Base-by-base conservation (phyloP, 35 echinoderm and acorn worm species). In the Eucidaris tribuloides region DNA sequence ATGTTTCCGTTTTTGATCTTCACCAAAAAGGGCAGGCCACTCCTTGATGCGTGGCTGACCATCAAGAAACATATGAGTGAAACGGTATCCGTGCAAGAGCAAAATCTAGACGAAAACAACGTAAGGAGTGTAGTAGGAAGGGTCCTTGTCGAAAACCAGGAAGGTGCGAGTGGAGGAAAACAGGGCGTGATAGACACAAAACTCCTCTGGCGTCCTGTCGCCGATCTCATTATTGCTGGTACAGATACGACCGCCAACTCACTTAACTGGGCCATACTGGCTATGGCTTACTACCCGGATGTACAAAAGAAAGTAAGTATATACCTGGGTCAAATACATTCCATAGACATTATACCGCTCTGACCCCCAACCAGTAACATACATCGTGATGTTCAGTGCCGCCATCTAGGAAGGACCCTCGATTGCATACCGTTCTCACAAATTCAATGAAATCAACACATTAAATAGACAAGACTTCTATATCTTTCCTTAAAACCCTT, bases 201-300 rank as follows among this genome's bases (percentile, higher is more conserved):
- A 13, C 33, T 40, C 23, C 18, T 70, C 38, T 48, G 42, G 62
- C 22, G 82, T 13, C 15, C 43, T 11, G 44, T 84, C 0, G 65
- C 24, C 33, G 82, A 84, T 34, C 40, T 84, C 22, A 68, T 84
- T 30, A 3, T 84, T 42, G 82, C 61, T 1, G 82, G 82, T 1
- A 46, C 82, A 11, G 82, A 84, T 42, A 84, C 82, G 39, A 84
- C 82, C 6, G 4, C 62, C 24, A 84, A 84, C 15, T 50, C 82
- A 19, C 6, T 84, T 7, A 70, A 32, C 6, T 84, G 82, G 82
- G 29, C 46, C 27, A 27, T 84, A 24, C 28, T 84, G 20, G 31
- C 48, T n/a, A 84, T 84, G 82, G 82, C 82, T 2, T 13, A 68
- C 22, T 30, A 84, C 25, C 62, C 20, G 4, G 61, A 71, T 24